Percentiles rank a stretch among this genome's conserved stretches.
Evolutionary conservation across 2,113 vertebrate genomes (phyloP).

Genomic region (Pangasianodon hypophthalmus): DNA sequence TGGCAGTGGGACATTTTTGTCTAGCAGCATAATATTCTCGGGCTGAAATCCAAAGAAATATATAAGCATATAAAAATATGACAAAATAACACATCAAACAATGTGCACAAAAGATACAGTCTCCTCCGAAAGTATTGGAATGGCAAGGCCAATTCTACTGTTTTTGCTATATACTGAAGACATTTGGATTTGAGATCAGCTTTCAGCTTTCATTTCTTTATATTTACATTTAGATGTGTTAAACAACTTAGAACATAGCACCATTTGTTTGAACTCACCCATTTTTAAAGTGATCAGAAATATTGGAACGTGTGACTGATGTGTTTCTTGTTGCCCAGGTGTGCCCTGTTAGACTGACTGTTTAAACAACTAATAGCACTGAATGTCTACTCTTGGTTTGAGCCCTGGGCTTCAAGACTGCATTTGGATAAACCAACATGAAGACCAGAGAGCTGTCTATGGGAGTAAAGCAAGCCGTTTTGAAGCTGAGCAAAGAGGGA

Average conservation of each 20-base stretch:
- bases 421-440: too few species aligned
- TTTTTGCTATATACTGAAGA: neutral
- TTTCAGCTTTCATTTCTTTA: too few species aligned
- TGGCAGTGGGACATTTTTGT: slow-evolving; percentile 83
- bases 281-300: neutral
- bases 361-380: neutral
- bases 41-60: slow-evolving; percentile 78
- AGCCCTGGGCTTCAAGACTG: too few species aligned
- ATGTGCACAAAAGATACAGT: neutral
- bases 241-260: too few species aligned
- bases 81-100: neutral
- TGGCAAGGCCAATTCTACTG: neutral
- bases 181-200: neutral
- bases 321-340: neutral
- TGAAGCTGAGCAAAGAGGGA: too few species aligned
- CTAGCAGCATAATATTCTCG: slow-evolving; percentile 98
- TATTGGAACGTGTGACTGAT: neutral
- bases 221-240: too few species aligned
- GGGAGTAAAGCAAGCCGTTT: too few species aligned
- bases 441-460: neutral
- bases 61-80: neutral
- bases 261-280: too few species aligned
- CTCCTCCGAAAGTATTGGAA: neutral
- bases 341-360: neutral
- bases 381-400: neutral